Percentiles rank a stretch among this genome's conserved stretches.
These are phyloP conservation scores for Microchrysa polita DNA, from an alignment of 2,888 invertebrate species.

Conservation along the genomic window DNA sequence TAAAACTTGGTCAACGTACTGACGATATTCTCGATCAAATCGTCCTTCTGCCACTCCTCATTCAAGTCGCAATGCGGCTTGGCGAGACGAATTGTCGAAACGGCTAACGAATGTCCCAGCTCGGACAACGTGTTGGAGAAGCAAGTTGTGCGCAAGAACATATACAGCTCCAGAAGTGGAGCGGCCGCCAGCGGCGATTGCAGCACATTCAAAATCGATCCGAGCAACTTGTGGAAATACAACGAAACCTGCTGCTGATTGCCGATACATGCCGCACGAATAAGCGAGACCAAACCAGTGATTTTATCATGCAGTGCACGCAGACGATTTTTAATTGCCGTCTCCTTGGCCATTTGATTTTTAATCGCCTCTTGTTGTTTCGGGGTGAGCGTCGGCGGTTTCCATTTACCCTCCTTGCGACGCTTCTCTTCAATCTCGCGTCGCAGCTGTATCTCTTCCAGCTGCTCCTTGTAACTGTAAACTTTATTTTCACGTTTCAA, in stretches of 20 bases:
- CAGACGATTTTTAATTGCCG: slow-evolving; percentile 76
- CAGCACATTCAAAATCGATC: slow-evolving; percentile 65
- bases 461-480: slow-evolving; percentile 96
- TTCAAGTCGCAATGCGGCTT: slow-evolving; percentile 85
- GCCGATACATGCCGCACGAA: slow-evolving; percentile 60
- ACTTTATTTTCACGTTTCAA: slow-evolving; percentile 95
- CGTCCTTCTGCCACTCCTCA: slow-evolving; percentile 79
- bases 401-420: slow-evolving; percentile 79
- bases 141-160: slow-evolving; percentile 70
- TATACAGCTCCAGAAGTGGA: slow-evolving; percentile 70
- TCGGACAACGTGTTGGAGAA: slow-evolving; percentile 64
- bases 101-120: slow-evolving; percentile 72
- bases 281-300: slow-evolving; percentile 58
- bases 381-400: slow-evolving; percentile 77
- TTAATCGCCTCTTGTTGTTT: slow-evolving; percentile 94
- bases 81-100: slow-evolving; percentile 77
- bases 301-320: slow-evolving; percentile 66
- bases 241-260: slow-evolving; percentile 59
- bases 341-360: slow-evolving; percentile 86
- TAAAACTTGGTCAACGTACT: slow-evolving; percentile 69
- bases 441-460: slow-evolving; percentile 92
- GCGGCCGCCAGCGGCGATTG: slow-evolving; percentile 83
- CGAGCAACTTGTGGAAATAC: slow-evolving; percentile 59
- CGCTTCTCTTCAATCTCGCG: slow-evolving; percentile 92
- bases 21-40: slow-evolving; percentile 70